A percentile compares a stretch with the other conserved stretches of the same genome.
phyloP scores from a whole-genome alignment of 2,113 vertebrate genomes.

The Struthio camelus region DNA sequence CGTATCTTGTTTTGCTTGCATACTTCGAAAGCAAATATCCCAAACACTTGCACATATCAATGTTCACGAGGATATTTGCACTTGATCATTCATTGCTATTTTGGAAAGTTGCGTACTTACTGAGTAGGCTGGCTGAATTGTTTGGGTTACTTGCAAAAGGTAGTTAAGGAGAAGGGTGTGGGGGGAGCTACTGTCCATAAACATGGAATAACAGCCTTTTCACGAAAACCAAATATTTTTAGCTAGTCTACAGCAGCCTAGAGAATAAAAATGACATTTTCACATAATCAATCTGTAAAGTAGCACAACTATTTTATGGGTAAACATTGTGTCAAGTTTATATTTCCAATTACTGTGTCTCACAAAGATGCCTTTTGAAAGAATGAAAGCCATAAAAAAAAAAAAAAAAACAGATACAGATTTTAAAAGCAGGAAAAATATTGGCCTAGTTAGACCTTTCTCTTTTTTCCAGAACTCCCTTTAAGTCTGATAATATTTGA shows the following conservation, averaged over 20 bases:
- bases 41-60: not conserved
- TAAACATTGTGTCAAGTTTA: not conserved
- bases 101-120: not conserved
- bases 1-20: not conserved
- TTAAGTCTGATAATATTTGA: not conserved
- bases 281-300: not conserved
- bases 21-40: not conserved
- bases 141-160: not conserved
- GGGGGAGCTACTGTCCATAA: not conserved
- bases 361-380: not conserved
- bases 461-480: not conserved
- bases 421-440: not conserved
- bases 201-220: not conserved
- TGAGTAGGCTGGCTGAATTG: not conserved
- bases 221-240: not conserved
- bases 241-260: not conserved
- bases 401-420: not conserved
- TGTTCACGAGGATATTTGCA: not conserved
- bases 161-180: not conserved
- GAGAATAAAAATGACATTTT: not conserved
- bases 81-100: not conserved
- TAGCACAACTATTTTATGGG: not conserved
- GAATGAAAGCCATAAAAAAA: not conserved
- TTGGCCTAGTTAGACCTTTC: not conserved
- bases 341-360: not conserved